phyloP scores from a whole-genome alignment of 2,797 vertebrate genomes.

The Delichon dasypus region DNA sequence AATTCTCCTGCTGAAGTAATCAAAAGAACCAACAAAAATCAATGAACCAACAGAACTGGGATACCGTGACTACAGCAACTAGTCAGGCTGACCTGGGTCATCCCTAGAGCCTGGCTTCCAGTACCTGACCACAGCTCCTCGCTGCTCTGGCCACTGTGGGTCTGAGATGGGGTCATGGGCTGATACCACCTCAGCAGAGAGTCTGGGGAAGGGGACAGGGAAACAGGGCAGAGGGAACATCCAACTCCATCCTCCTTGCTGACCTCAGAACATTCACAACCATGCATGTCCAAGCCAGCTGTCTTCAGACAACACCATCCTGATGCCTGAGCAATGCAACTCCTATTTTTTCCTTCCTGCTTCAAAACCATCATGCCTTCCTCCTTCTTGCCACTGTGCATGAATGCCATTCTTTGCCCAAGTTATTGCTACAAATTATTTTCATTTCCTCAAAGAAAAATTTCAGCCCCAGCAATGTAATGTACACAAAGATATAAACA shows the following conservation, averaged over 20 bases:
- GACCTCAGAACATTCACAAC: neutral
- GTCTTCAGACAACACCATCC: neutral
- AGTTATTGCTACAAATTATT: neutral
- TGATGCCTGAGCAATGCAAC: neutral
- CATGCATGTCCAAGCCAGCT: neutral
- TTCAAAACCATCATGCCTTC: neutral
- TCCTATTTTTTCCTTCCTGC: neutral
- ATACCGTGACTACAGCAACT: neutral
- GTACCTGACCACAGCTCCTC: neutral
- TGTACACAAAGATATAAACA: neutral
- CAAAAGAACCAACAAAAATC: neutral
- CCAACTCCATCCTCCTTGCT: neutral
- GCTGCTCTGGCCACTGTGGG: neutral
- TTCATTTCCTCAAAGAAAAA: neutral
- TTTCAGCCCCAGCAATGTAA: neutral
- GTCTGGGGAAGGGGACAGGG: neutral
- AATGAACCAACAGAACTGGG: neutral
- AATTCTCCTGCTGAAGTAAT: neutral
- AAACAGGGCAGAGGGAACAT: neutral
- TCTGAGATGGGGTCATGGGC: neutral
- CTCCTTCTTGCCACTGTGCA: neutral
- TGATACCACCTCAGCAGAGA: fast-evolving
- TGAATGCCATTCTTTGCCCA: neutral
- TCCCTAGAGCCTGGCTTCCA: neutral
- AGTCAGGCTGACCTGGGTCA: neutral